A percentile compares a stretch with the other conserved stretches of the same genome.
phyloP scores from a whole-genome alignment of 2,113 vertebrate species.

The Cyanistes caeruleus region DNA sequence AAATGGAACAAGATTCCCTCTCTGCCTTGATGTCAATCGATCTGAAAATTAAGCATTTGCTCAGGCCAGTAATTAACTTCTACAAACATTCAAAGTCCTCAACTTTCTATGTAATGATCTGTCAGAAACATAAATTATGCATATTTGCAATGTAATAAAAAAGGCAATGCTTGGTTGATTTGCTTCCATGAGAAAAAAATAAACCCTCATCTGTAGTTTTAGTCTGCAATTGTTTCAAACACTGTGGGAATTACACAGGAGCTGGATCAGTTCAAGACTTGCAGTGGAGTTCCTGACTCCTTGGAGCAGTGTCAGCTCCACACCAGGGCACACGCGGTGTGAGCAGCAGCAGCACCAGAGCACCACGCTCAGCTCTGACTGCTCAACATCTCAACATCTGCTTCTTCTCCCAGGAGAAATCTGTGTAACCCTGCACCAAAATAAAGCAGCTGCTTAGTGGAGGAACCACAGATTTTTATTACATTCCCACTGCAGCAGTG shows the following conservation, averaged over 20 bases:
- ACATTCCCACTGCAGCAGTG: background rate
- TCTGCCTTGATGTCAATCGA: background rate
- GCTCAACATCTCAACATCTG: background rate
- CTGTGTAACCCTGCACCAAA: background rate
- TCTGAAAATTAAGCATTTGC: constrained; percentile 4
- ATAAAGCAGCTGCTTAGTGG: background rate
- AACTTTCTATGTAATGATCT: background rate
- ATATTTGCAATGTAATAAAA: background rate
- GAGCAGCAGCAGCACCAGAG: background rate
- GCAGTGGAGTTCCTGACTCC: background rate
- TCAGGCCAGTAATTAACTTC: constrained; percentile 16
- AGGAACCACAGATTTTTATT: background rate
- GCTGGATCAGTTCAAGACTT: background rate
- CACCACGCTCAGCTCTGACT: rapidly evolving
- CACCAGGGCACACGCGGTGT: rapidly evolving
- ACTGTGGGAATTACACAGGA: background rate
- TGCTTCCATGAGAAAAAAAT: background rate
- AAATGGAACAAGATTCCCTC: background rate
- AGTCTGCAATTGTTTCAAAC: rapidly evolving
- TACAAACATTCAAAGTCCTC: background rate
- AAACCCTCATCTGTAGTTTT: background rate
- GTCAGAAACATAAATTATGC: background rate
- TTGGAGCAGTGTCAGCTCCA: background rate
- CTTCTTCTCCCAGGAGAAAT: background rate
- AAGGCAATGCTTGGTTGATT: background rate